Base-by-base conservation (phyloP, 2,113 vertebrate genomes). In the Oncorhynchus mykiss region DNA sequence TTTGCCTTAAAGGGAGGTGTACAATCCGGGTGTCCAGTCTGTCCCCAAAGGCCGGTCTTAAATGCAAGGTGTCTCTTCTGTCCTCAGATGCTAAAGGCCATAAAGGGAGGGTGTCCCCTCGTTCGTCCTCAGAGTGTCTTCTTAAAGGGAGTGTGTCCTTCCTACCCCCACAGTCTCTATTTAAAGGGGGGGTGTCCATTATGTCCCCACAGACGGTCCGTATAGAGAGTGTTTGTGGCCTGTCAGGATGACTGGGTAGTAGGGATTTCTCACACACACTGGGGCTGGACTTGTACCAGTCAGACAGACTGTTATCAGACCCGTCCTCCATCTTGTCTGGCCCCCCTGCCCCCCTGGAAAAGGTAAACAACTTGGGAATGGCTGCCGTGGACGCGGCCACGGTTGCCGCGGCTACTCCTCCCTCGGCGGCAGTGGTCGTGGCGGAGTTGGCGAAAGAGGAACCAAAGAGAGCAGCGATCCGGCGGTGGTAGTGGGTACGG, bases 401-500 rank as follows among this genome's bases (percentile, higher is more conserved):
- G 1, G 77, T 80, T 1, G 79, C 79, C 1, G 85, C 76, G 0
- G 81, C 69, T 11, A 90, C 74, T 31, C 48, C 75, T 29, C 48
- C 69, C 69, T 90, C 82, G 3, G 62, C 18, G 2, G 66, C 29
- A 4, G 62, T 62, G 67, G 22, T 27, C 76, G 76, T 85, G 66
- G 18, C 60, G 25, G 16, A 18, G 16, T 9, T 48, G 49, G 22
- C 49, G 89, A 94, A 0, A 93, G 95, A 91, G 67, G 93, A 92
- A 74, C 92, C 89, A 68, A 96, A 95, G 76, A 96, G 82, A 20
- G 94, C 87, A 0, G 93, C 84, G 67, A 96, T 92, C 65, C 94
- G 95, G 88, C 93, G 92, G 78, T 94, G 94, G 86, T 97, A 97
- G 59, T 93, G 94, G 49, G 84, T 95, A 80, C 94, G 95, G 80